Evolutionary conservation across 2,888 invertebrate genomes (phyloP).

Genomic region (Pasiphila rectangulata): DNA sequence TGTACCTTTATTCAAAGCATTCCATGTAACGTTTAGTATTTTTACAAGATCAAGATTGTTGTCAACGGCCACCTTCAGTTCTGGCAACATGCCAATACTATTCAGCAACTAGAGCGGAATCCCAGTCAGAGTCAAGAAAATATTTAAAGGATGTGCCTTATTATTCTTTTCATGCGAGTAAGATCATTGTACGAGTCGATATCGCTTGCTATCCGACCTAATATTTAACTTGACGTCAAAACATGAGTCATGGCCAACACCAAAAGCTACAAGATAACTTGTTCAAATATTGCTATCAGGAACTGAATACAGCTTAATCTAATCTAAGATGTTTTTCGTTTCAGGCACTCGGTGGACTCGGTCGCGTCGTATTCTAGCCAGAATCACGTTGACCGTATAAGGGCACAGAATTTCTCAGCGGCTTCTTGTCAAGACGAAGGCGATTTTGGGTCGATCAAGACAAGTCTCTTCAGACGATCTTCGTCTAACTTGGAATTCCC

Average conservation of each 20-base stretch:
- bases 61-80: conserved; percentile 38
- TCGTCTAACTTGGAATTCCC: conserved; percentile 72
- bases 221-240: conserved; percentile 50
- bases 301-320: conserved; percentile 56
- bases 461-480: conserved; percentile 74
- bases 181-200: conserved; percentile 19
- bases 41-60: conserved; percentile 32
- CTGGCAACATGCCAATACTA: conserved; percentile 49
- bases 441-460: conserved; percentile 76
- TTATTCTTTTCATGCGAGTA: conserved; percentile 26
- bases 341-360: conserved; percentile 81
- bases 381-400: conserved; percentile 81
- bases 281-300: conserved; percentile 61
- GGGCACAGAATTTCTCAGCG: conserved; percentile 79
- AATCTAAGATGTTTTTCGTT: conserved; percentile 64
- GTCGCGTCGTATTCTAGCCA: conserved; percentile 82
- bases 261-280: conserved; percentile 53
- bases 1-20: no score
- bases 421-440: conserved; percentile 79
- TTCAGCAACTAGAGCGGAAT: conserved; percentile 34
- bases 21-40: conserved; percentile 29
- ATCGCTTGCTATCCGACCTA: conserved; percentile 38
- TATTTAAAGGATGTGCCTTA: conserved; percentile 16
- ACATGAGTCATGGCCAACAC: conserved; percentile 49
- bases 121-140: conserved; percentile 29